Evolutionary conservation across 2,113 vertebrate species (phyloP).

Genomic region (Lophochroa leadbeateri): DNA sequence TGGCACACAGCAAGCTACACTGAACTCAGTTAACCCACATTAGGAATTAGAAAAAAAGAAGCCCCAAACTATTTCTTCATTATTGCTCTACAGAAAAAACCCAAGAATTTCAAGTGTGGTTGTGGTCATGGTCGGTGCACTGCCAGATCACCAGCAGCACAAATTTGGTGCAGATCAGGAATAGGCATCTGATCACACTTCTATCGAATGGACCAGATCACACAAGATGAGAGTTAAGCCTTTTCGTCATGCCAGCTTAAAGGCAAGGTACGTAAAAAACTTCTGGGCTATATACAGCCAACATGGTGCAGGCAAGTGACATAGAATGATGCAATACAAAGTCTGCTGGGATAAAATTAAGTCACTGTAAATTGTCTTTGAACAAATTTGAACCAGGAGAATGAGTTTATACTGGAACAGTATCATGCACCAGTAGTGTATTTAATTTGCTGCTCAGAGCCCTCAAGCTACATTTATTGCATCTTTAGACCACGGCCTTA

Average conservation of each 20-base stretch:
- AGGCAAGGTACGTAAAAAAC: background rate
- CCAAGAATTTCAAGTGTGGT: background rate
- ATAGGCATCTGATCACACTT: background rate
- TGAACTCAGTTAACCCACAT: background rate
- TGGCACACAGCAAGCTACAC: background rate
- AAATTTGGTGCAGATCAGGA: background rate
- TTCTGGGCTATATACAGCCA: background rate
- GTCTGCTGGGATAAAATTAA: background rate
- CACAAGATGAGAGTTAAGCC: background rate
- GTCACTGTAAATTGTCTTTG: background rate
- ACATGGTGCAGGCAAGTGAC: background rate
- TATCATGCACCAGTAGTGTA: background rate
- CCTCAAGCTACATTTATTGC: background rate
- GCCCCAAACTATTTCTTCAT: background rate
- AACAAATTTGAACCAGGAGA: background rate
- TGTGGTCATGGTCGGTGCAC: fast-evolving
- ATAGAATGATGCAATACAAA: background rate
- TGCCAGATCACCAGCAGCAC: background rate
- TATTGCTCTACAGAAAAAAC: background rate
- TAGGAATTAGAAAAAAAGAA: background rate
- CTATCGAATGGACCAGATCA: background rate
- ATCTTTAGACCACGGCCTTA: background rate
- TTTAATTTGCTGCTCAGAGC: background rate
- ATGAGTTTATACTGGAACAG: background rate
- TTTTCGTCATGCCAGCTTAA: background rate